phyloP scores from a whole-genome alignment of 2,113 vertebrate species.

The Megaleporinus macrocephalus region DNA sequence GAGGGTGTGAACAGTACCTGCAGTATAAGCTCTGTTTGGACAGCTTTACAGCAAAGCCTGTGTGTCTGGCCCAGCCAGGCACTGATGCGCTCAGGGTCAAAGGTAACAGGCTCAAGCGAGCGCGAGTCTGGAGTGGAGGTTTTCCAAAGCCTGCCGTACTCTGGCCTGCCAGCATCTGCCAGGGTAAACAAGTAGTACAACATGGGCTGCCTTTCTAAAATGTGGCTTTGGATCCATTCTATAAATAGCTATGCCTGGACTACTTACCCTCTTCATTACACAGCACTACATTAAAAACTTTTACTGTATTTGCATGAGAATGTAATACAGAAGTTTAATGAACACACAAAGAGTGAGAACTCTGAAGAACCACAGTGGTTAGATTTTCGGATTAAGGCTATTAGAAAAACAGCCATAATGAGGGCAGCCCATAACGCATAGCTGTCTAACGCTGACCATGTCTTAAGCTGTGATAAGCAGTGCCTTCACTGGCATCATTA shows the following conservation, averaged over 20 bases:
- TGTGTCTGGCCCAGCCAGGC: conserved; percentile 77
- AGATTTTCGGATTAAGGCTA: conserved; percentile 29
- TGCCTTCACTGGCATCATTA: conserved; percentile 24
- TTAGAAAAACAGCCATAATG: conserved; percentile 41
- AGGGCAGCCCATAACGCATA: conserved; percentile 17
- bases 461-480: conserved; percentile 35
- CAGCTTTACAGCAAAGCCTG: conserved; percentile 60
- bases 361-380: not conserved
- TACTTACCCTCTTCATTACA: not conserved
- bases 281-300: not conserved
- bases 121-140: conserved; percentile 60
- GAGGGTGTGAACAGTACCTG: conserved; percentile 46
- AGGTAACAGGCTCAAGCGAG: conserved; percentile 54
- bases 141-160: conserved; percentile 14
- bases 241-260: not conserved
- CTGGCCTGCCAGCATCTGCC: conserved; percentile 1
- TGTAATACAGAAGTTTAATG: not conserved
- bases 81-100: conserved; percentile 72
- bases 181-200: conserved; percentile 25
- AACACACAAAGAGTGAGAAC: not conserved
- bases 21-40: conserved; percentile 64
- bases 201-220: not conserved
- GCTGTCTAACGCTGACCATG: conserved; percentile 13
- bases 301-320: not conserved
- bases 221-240: not conserved